Evolutionary conservation across 1,140 invertebrate genomes (phyloP), one percentile per base, ranked within the genome.

Genomic region (Glossosoma conforme): DNA sequence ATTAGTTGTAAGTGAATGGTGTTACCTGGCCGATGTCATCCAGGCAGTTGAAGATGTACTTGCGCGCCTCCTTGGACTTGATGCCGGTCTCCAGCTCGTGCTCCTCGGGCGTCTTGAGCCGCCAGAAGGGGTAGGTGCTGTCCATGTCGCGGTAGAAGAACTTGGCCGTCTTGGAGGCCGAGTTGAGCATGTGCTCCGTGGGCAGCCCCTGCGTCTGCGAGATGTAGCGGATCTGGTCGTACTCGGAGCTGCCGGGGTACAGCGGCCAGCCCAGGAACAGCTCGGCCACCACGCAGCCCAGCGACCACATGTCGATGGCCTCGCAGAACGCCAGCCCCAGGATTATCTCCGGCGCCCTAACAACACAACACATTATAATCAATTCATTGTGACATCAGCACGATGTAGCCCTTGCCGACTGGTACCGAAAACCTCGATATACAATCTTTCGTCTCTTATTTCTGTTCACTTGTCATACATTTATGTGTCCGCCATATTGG

Each of bases 241-340:
- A 99, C 75, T 99, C 97, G 1, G 96, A 98, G 19, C 94, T 97
- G 40, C 97, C 97, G 0, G 97, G 97, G 76, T 99, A 99, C 2
- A 99, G 77, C 13, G 97, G 97, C 97, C 97, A 99, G 49, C 97
- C 97, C 13, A 99, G 80, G 75, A 99, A 99, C 40, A 99, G 78
- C 70, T 99, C 97, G 2, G 97, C 97, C 15, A 99, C 97, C 44
- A 99, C 97, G 76, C 97, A 99, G 17, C 97, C 97, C 45, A 99
- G 77, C 0, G 96, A 98, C 97, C 97, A 99, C 96, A 99, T 99
- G 72, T 99, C 97, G 61, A 99, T 99, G 2, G 96, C 93, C 75
- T 99, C 97, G 78, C 94, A 97, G 76, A 99, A 99, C 38, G 95
- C 96, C 60, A 99, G 76, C 54, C 89, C 97, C 37, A 99, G 77